Base-by-base conservation (phyloP, 2,797 vertebrate species). In the Saxicola maurus region DNA sequence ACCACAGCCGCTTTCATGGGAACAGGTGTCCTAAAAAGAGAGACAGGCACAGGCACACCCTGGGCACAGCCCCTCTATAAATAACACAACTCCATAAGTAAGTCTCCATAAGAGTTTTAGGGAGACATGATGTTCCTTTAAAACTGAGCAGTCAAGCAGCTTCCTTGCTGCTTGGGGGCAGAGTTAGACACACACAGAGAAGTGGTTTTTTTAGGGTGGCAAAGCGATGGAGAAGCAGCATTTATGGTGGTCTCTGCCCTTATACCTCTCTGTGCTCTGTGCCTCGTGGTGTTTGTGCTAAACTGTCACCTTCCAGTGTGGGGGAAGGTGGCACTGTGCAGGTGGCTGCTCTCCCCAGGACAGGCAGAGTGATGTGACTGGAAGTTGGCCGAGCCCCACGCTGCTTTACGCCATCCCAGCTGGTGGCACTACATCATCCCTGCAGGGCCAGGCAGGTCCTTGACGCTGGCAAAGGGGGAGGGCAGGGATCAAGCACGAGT, bases 401-500 rank as follows among this genome's bases (percentile, higher is more conserved):
- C 45, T 65, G 76, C 73, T 74, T 85, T 80, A n/a, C 3, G 2
- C 68, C 31, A 19, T 80, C 91, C 69, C 93, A 89, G 91, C 92
- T 83, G 93, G 92, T 74, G 42, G 43, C 91, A 89, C 69, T 92
- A 37, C 85, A 72, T 94, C 92, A 89, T 89, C 69, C 76, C 91
- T 0, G 11, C 46, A 57, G 85, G 43, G 66, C 76, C 3, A 0
- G 66, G 82, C 64, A 62, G 80, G 88, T 52, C 82, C 75, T 30
- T 2, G 1, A 35, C 0, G 3, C 84, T 86, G 78, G 57, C 76
- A 46, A 52, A 85, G 89, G 37, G 31, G 51, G 56, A 82, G 67
- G 67, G 51, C 60, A 80, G 65, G 86, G 84, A 82, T 42, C 60
- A 38, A 68, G 45, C 61, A 28, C 3, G 5, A 89, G 73, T 83